Evolutionary conservation across 1,140 invertebrate species (phyloP), one percentile per base, ranked within the genome.

Genomic region (Aleiodes sp.): DNA sequence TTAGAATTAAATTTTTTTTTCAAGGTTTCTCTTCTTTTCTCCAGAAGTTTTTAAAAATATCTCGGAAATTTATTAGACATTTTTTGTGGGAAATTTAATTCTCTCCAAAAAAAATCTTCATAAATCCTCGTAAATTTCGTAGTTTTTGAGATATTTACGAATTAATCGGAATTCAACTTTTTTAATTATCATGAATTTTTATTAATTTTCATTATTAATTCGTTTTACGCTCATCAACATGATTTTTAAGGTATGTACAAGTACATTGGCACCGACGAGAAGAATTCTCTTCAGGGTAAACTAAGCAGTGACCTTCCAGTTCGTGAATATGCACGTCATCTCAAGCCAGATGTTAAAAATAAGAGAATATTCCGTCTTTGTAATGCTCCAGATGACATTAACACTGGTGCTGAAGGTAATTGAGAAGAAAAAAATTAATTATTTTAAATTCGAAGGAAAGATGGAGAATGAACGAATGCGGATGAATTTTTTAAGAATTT

Each of bases 201-300:
- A 28, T 29, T 26, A 21, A 0, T 46, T 24, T 24, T 31, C 14
- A 4, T 16, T 63, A 28, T 66, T 41, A 59, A 67, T 41, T 24
- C 6, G 41, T 73, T 71, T 16, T 37, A 41, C 43, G 7, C 67
- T 28, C 24, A 52, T 28, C 37, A 63, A 37, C 10, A 21, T 61
- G 12, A 35, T 52, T 43, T 86, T 86, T 43, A 74, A 92, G 91
- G 90, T 68, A 92, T 93, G 87, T 93, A 94, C 79, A 93, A 92
- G 79, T 93, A 93, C 75, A 90, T 93, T 68, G 88, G 88, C 33
- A 84, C 88, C 24, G 87, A 88, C 76, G 87, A 78, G 77, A 87
- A 78, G 70, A 81, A 73, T 56, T 78, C 66, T 59, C 66, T 74
- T 71, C 78, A 78, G 72, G 66, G 73, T 65, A 77, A 80, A 78